Evolutionary conservation across 2,113 vertebrate genomes (phyloP).

Genomic region (Syngnathus scovelli): DNA sequence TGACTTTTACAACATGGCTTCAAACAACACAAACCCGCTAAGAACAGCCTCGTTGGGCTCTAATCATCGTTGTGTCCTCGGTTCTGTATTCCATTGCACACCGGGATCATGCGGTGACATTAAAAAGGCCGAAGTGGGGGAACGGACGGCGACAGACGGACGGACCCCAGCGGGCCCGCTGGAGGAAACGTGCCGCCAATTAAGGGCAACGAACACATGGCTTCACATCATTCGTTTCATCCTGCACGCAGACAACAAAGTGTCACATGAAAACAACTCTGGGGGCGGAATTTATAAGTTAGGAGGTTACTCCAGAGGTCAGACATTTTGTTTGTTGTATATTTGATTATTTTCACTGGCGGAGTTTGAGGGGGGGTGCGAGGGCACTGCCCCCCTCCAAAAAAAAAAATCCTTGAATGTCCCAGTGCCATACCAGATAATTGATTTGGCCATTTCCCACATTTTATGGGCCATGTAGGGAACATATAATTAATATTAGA

Average conservation of each 20-base stretch:
- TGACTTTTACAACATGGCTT: conserved; percentile 15
- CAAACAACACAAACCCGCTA: conserved; percentile 43
- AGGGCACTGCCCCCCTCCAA: too few species aligned
- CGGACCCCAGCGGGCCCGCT: not conserved
- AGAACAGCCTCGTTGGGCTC: conserved; percentile 36
- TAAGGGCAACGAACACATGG: not conserved
- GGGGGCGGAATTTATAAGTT: not conserved
- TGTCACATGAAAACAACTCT: not conserved
- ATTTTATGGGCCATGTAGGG: too few species aligned
- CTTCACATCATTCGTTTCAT: not conserved
- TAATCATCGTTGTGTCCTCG: conserved; percentile 30
- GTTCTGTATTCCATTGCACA: conserved; percentile 21
- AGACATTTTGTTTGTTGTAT: too few species aligned
- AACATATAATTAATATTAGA: too few species aligned
- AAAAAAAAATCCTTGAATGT: too few species aligned
- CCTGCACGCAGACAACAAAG: not conserved
- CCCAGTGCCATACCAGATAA: too few species aligned
- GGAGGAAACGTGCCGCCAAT: not conserved
- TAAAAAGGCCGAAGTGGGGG: not conserved
- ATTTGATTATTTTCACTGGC: too few species aligned
- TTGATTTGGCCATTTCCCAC: too few species aligned
- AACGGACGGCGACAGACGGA: not conserved
- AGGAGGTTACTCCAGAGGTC: not conserved
- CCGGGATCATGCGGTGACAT: conserved; percentile 22
- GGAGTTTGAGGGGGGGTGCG: too few species aligned